Conservation (phyloP, 2,113 vertebrate genomes). For the Lophura nycthemera region DNA sequence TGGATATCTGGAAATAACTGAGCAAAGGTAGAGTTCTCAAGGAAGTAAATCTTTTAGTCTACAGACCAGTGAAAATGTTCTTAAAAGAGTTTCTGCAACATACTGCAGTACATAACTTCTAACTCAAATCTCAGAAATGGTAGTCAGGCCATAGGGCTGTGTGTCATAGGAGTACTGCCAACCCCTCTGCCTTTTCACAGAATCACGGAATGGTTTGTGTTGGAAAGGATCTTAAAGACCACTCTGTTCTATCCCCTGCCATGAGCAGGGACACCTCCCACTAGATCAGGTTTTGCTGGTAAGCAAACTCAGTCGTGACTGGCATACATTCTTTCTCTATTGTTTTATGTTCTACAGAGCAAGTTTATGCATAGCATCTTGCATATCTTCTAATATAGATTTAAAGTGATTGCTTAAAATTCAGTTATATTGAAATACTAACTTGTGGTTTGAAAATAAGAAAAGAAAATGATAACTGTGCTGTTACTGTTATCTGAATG, state of each 20-base stretch:
- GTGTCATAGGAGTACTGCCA: background rate
- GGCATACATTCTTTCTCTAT: background rate
- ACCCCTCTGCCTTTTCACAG: background rate
- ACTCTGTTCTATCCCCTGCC: background rate
- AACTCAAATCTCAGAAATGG: background rate
- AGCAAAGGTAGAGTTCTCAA: background rate
- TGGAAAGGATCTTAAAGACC: background rate
- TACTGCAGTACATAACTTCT: background rate
- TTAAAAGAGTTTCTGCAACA: background rate
- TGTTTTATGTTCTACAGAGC: background rate
- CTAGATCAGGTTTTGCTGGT: background rate
- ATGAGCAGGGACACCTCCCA: background rate
- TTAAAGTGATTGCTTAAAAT: background rate
- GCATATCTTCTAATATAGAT: background rate
- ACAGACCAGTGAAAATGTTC: background rate
- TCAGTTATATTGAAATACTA: background rate
- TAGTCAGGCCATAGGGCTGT: rapidly evolving
- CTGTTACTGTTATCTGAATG: background rate
- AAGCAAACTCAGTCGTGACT: background rate
- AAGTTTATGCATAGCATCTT: background rate
- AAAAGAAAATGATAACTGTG: background rate
- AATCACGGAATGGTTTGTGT: background rate
- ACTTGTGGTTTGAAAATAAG: background rate
- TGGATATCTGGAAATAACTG: background rate
- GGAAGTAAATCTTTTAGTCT: background rate